Evolutionary conservation across 37 sponge, comb jelly and placozoan species (phyloP).

Genomic region (Axinella damicornis): DNA sequence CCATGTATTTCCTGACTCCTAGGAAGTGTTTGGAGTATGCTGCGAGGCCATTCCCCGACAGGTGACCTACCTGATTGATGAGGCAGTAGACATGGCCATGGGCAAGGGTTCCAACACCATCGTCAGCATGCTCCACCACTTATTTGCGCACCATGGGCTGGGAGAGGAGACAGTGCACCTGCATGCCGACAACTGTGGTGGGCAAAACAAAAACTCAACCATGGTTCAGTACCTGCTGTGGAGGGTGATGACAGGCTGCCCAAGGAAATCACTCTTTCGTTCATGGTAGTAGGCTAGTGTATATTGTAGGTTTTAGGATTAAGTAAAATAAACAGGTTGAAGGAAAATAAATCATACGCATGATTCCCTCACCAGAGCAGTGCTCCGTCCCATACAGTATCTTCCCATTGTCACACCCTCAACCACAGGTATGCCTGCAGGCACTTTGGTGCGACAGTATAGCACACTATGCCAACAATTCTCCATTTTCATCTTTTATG

Average conservation of each 20-base stretch:
- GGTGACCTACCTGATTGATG: constrained; percentile 27
- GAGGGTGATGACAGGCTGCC: constrained; percentile 5
- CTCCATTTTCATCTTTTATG: no score
- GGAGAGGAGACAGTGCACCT: not conserved
- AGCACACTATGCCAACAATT: no score
- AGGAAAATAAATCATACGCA: no score
- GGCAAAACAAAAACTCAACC: no score
- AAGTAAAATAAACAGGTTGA: no score
- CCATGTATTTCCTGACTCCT: constrained; percentile 63
- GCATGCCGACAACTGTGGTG: constrained; percentile 28
- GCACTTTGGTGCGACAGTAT: no score
- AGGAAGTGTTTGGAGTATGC: constrained; percentile 68
- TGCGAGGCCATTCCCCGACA: constrained; percentile 58
- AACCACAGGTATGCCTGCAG: no score
- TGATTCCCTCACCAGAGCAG: constrained; percentile 32
- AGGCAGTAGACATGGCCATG: constrained; percentile 1
- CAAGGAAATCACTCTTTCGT: no score
- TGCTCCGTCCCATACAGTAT: constrained; percentile 27
- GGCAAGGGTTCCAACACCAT: constrained; percentile 23
- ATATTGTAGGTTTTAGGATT: no score
- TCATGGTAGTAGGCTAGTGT: no score
- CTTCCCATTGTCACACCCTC: no score
- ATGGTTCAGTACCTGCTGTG: constrained; percentile 13
- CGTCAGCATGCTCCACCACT: constrained; percentile 20
- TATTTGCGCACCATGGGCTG: not conserved